Evolutionary conservation across 2,113 vertebrate species (phyloP).

Genomic region (Campylomormyrus numenius): DNA sequence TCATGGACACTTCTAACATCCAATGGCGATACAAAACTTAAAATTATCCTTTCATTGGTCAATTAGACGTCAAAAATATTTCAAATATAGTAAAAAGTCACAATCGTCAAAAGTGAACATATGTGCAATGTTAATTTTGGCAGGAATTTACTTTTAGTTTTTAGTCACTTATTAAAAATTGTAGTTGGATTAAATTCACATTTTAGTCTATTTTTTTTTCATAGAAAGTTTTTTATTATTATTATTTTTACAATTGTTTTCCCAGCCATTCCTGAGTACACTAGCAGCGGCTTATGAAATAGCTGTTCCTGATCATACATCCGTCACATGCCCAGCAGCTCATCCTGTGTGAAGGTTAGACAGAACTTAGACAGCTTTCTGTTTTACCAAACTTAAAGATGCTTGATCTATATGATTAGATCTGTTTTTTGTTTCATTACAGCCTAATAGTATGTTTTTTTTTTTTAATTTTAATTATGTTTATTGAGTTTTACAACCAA

Average conservation of each 20-base stretch:
- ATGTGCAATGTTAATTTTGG: too few species aligned
- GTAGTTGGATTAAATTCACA: too few species aligned
- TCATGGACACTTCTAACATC: too few species aligned
- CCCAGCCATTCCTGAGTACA: slow-evolving; percentile 11
- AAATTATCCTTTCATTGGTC: too few species aligned
- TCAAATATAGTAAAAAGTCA: too few species aligned
- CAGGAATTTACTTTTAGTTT: too few species aligned
- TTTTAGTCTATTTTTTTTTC: background rate
- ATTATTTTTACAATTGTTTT: slow-evolving; percentile 14
- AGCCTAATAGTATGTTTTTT: background rate
- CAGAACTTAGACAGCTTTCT: slow-evolving; percentile 42
- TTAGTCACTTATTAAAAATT: too few species aligned
- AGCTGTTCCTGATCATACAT: background rate
- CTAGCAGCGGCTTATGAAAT: slow-evolving; percentile 16
- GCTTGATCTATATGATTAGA: background rate
- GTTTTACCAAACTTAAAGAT: slow-evolving; percentile 2
- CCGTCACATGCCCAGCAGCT: slow-evolving; percentile 40
- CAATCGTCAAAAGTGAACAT: too few species aligned
- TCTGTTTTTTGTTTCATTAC: background rate
- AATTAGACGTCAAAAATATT: too few species aligned
- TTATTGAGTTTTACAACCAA: too few species aligned
- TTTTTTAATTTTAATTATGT: too few species aligned
- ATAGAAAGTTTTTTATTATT: background rate
- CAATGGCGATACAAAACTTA: too few species aligned
- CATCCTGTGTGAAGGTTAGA: slow-evolving; percentile 40